Evolutionary conservation across 2,888 invertebrate genomes (phyloP), one percentile per base, ranked within the genome.

Genomic region (Priocnemis perturbator): DNA sequence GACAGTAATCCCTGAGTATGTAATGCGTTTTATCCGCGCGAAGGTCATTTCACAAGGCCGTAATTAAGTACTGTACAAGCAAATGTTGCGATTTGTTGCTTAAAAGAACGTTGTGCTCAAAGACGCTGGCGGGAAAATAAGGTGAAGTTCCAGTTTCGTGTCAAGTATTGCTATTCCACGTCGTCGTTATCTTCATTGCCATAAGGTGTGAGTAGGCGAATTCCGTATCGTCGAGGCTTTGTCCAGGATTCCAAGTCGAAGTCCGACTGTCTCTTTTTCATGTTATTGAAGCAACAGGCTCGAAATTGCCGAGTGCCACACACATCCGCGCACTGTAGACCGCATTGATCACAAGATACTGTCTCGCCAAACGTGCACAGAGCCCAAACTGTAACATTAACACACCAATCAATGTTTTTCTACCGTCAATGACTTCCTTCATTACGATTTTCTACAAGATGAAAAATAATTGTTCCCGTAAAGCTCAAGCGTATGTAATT

Each of bases 211-310:
- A 79, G 75, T 4, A 81, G 57, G 52, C 75, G 72, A 19, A 69
- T 62, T 23, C 71, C 60, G 57, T 81, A 74, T 53, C 69, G 74
- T 2, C 77, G 76, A 4, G 83, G 78, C 50, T 65, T 79, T 61
- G 78, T 72, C 82, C 83, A 81, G 3, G 79, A 69, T 56, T 79
- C 81, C n/a, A 81, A 47, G 58, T 81, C 81, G 45, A 76, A 64
- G 58, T 82, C 74, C 19, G 77, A 78, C 3, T 72, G 76, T 53
- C 93, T 91, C 88, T 92, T 93, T 73, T 91, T 91, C 78, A 94
- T 88, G 81, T 94, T 94, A 89, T 94, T 94, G 90, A 93, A 94
- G 86, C 94, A 94, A 86, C 94, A 94, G 0, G 93, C 92, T 2
- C 94, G 89, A 87, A 94, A 94, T 82, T 93, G 92, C 2, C 93